phyloP scores from a whole-genome alignment of 2,113 vertebrate species.

The Chloropsis cyanopogon region DNA sequence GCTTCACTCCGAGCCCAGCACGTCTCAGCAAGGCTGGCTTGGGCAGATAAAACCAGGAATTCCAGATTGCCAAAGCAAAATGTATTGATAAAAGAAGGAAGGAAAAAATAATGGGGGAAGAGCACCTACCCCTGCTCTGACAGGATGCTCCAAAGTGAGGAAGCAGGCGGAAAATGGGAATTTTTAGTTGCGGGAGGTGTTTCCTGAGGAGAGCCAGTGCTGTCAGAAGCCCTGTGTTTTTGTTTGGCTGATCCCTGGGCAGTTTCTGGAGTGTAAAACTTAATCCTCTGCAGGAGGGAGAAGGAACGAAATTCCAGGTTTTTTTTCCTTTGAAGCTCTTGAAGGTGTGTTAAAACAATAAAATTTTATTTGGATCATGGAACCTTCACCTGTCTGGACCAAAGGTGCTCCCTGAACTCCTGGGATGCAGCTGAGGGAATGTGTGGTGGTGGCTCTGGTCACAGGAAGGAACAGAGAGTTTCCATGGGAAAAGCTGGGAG shows the following conservation, averaged over 20 bases:
- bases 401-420: not conserved
- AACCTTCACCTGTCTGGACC: not conserved
- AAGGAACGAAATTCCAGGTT: not conserved
- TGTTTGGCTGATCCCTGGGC: not conserved
- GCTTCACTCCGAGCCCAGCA: not conserved
- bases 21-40: not conserved
- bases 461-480: too few species aligned
- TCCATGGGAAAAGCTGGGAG: too few species aligned
- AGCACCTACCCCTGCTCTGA: not conserved
- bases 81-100: not conserved
- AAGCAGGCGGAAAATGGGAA: not conserved
- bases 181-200: not conserved
- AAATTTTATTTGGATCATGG: not conserved
- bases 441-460: too few species aligned
- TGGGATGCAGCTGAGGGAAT: not conserved
- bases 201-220: not conserved
- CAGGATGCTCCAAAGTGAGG: not conserved
- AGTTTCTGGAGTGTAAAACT: not conserved
- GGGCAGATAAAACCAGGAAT: not conserved
- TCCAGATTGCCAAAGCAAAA: not conserved
- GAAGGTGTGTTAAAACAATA: not conserved
- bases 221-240: not conserved
- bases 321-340: not conserved
- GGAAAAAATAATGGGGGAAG: not conserved
- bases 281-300: not conserved